A percentile compares a stretch with the other conserved stretches of the same genome.
phyloP scores from a whole-genome alignment of 1,140 invertebrate genomes.

The Saccostrea glomerata region DNA sequence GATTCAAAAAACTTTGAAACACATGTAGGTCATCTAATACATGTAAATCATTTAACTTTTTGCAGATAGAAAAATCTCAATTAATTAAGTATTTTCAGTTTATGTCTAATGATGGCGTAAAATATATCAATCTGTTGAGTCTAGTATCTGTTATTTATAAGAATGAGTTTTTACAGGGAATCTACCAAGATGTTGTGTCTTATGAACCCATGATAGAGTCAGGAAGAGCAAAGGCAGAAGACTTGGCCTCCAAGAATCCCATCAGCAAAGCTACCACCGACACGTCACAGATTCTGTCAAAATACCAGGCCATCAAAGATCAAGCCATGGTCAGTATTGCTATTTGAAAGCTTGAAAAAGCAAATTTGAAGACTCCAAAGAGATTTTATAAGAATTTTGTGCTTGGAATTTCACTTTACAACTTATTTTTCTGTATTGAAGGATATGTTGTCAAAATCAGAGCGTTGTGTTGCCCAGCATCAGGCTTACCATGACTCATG shows the following conservation, averaged over 20 bases:
- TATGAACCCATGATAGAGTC: constrained; percentile 96
- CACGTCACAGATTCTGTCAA: constrained; percentile 90
- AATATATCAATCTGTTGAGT: no score
- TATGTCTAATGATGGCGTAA: no score
- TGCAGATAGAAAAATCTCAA: no score
- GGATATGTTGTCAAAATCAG: constrained; percentile 80
- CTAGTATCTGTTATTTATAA: background rate
- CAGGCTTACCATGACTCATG: constrained; percentile 84
- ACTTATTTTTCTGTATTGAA: constrained; percentile 47
- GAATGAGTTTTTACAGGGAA: constrained; percentile 80
- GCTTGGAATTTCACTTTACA: background rate
- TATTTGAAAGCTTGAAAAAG: background rate
- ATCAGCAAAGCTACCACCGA: constrained; percentile 89
- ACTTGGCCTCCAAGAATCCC: constrained; percentile 92
- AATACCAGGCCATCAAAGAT: constrained; percentile 87
- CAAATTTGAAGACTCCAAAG: no score
- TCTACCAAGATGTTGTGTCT: constrained; percentile 92
- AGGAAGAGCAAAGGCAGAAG: constrained; percentile 89
- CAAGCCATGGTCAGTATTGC: constrained; percentile 83
- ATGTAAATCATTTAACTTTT: no score
- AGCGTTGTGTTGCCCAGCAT: constrained; percentile 81
- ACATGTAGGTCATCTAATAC: no score
- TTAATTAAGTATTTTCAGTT: no score
- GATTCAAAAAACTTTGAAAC: no score
- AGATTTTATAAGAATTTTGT: no score